Conservation (phyloP, 2,797 vertebrate genomes). For the Taenioides sp. region DNA sequence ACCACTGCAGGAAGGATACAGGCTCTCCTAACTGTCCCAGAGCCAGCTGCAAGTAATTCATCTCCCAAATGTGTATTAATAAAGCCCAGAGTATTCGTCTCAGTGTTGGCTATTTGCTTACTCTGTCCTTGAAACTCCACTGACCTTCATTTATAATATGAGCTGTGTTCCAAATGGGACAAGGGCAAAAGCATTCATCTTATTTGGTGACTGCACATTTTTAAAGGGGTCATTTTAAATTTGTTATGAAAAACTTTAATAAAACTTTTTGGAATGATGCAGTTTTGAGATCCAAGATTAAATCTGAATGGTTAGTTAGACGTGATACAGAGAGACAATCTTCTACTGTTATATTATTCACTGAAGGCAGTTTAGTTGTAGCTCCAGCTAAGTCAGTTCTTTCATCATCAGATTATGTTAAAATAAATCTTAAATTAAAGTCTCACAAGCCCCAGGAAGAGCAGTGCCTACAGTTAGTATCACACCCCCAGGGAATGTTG, state of each 20-base stretch:
- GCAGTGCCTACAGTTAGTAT: too few species aligned
- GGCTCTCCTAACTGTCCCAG: conserved; percentile 38
- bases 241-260: conserved; percentile 7
- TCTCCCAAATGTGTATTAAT: conserved; percentile 53
- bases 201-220: conserved; percentile 27
- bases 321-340: background rate
- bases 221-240: conserved; percentile 14
- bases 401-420: too few species aligned
- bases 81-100: conserved; percentile 33
- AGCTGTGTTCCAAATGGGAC: conserved; percentile 27
- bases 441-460: too few species aligned
- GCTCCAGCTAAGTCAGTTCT: too few species aligned
- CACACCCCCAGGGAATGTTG: too few species aligned
- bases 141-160: conserved; percentile 43
- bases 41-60: conserved; percentile 43
- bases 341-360: background rate
- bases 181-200: conserved; percentile 33
- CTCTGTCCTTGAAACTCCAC: conserved; percentile 48
- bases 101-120: conserved; percentile 30
- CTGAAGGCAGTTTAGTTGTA: too few species aligned
- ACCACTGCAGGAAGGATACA: conserved; percentile 38
- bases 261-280: background rate
- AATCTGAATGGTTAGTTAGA: background rate
- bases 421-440: too few species aligned
- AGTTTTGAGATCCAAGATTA: background rate